phyloP scores from a whole-genome alignment of 2,797 vertebrate genomes.

The Megaceryle alcyon region DNA sequence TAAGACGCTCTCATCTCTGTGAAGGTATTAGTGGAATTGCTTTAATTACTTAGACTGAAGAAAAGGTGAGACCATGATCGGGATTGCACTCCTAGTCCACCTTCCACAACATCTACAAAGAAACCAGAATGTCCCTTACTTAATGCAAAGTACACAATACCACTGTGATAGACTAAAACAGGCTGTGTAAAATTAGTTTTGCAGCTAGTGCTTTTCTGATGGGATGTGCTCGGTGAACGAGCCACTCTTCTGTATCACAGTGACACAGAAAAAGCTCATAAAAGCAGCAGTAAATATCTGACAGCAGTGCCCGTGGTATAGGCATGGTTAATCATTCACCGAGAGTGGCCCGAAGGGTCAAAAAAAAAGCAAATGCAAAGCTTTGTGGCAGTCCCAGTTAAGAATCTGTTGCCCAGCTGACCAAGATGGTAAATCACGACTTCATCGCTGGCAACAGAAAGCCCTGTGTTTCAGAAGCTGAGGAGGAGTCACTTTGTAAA shows the following conservation, averaged over 20 bases:
- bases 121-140: conserved; percentile 4
- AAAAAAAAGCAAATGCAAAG: not conserved
- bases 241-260: not conserved
- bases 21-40: conserved; percentile 48
- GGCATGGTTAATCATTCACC: not conserved
- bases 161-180: not conserved
- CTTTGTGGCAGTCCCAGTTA: not conserved
- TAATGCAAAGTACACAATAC: conserved; percentile 8
- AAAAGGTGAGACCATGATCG: conserved; percentile 20
- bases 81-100: not conserved
- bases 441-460: not conserved
- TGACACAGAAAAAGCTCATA: not conserved
- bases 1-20: not conserved
- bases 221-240: not conserved
- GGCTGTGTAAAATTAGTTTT: not conserved
- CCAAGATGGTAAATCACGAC: not conserved
- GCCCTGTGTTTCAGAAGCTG: not conserved
- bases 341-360: not conserved
- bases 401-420: not conserved
- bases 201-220: not conserved
- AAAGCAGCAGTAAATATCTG: not conserved
- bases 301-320: not conserved
- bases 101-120: conserved; percentile 28
- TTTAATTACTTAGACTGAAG: conserved; percentile 43
- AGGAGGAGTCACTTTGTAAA: not conserved